Base-by-base conservation (phyloP, 2,888 invertebrate species). In the Trichopoda pennipes region DNA sequence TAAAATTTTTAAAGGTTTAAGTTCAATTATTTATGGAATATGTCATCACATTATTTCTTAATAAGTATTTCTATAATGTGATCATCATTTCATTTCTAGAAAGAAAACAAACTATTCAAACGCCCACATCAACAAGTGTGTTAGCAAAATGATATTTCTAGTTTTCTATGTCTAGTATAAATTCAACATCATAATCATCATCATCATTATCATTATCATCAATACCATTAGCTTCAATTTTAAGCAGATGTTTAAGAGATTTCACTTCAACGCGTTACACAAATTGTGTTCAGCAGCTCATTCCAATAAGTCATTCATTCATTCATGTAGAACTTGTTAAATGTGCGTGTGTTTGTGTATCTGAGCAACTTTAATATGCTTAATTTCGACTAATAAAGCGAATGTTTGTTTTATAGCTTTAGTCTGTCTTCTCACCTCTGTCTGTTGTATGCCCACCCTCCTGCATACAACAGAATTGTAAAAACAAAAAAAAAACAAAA, bases 381-480 rank as follows among this genome's bases (percentile, higher is more conserved):
- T 68, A 80, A 80, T 80, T 80, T 63, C 68, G 68, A 63, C 79
- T 74, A 80, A 80, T 80, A 80, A 80, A 74, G 79, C 73, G 64
- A 74, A 61, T 74, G 61, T 69, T 79, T 79, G 73, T 68, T 63
- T 53, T 66, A 23, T 9, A 38, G 51, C 38, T 35, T 19, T 53
- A 23, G 60, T 61, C 55, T 79, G 68, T n/a, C 61, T 49, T 68
- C 21, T 70, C 63, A 56, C 68, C 42, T 56, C 19, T n/a, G 17
- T 35, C 66, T n/a, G n/a, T n/a, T n/a, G n/a, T n/a, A 44, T 32
- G 28, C 12, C 56, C 21, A 1, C 35, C 42, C 64, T 16, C 14
- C 19, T 19, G 10, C 2, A 38, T 9, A 28, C 12, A 56, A 19
- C 9, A 32, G 16, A 14, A 44, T 35, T 23, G 3, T 32, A 8